Evolutionary conservation across 2,113 vertebrate genomes (phyloP), one percentile per base, ranked within the genome.

Genomic region (Aleadryas rufinucha): DNA sequence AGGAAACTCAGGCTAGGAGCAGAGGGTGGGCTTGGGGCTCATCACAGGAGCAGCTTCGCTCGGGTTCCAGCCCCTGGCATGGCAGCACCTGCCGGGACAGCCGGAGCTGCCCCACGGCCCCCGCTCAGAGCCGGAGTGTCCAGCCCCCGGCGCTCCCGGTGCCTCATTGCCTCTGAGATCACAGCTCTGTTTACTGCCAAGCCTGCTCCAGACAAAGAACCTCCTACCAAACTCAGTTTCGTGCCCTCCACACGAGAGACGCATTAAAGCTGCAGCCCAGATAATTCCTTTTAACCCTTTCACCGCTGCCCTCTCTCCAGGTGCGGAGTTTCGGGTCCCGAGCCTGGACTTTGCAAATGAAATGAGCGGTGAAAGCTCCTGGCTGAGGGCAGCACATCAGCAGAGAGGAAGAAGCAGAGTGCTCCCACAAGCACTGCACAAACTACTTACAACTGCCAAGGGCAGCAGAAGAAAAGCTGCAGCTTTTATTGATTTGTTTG

Each of bases 201-300:
- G 97, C 97, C 97, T 95, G 95, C 96, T 92, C 93, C 97, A 79
- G 37, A 39, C 95, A 66, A 89, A 76, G 96, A 97, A 82, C 97
- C 97, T 97, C 97, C 97, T 97, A 92, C 97, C 93, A 82, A 96
- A 96, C 87, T 95, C 96, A 92, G 68, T 91, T 96, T 93, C 47
- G 66, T 96, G 87, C 90, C 93, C 83, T 96, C 95, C 87, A 71
- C 64, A 84, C 53, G 15, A 89, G 27, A 41, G 27, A 41, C 79
- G 60, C 60, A 42, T 96, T 90, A 96, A 96, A 96, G 96, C 93
- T 64, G 87, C 95, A 95, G 94, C 84, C 84, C 60, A 30, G 95
- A 92, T 19, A 75, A 82, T 77, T 71, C 75, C 42, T 24, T 93
- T 95, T 97, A 97, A 97, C 97, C 77, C 78, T 49, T 81, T 83